Evolutionary conservation across 2,797 vertebrate species (phyloP).

Genomic region (Ctenopoma multispine): DNA sequence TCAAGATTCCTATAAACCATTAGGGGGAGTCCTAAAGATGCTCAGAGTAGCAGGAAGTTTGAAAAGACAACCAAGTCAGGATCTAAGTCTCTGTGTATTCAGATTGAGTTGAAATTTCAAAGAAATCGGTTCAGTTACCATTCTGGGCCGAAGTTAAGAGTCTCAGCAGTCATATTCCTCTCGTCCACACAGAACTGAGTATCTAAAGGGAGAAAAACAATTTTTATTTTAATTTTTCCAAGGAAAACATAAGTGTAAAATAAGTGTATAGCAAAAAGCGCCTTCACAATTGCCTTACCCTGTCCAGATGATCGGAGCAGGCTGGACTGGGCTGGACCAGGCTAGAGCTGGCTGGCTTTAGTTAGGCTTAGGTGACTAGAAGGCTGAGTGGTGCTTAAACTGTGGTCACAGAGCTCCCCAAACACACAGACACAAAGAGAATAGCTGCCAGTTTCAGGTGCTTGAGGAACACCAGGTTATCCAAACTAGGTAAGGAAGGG

Average conservation of each 20-base stretch:
- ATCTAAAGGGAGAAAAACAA: constrained; percentile 61
- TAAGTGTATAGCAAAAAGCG: neutral
- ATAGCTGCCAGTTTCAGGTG: constrained; percentile 88
- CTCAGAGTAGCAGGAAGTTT: neutral
- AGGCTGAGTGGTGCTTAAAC: constrained; percentile 85
- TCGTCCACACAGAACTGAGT: constrained; percentile 85
- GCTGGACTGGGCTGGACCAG: constrained; percentile 84
- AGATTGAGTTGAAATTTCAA: neutral
- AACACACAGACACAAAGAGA: constrained; percentile 80
- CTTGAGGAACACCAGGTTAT: constrained; percentile 81
- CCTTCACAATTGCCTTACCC: constrained; percentile 71
- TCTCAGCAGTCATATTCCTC: constrained; percentile 95
- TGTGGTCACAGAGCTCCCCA: constrained; percentile 83
- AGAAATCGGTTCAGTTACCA: constrained; percentile 81
- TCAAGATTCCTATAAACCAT: neutral
- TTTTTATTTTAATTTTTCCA: neutral
- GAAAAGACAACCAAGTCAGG: too few relatives aligned
- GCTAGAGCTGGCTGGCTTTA: constrained; percentile 79
- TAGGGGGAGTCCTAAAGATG: neutral
- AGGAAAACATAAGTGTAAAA: neutral
- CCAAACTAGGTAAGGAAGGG: constrained; percentile 74
- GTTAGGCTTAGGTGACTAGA: constrained; percentile 86
- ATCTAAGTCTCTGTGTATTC: neutral
- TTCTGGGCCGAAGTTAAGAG: constrained; percentile 96
- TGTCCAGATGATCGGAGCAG: constrained; percentile 90